These are phyloP conservation scores for Arizona elegans DNA, from an alignment of 2,113 vertebrate species.

Conservation along the genomic window DNA sequence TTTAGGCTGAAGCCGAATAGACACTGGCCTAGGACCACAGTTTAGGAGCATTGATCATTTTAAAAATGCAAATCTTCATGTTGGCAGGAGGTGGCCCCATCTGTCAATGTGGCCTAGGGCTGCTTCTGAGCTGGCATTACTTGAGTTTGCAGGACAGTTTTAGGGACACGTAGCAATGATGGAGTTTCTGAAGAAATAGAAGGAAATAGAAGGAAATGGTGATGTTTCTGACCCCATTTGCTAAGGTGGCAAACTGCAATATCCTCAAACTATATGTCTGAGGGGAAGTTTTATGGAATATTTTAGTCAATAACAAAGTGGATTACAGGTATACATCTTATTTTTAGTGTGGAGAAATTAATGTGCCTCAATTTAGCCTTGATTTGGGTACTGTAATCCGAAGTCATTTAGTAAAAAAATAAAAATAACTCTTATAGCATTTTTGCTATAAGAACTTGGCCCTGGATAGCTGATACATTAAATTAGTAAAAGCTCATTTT, in stretches of 20 bases:
- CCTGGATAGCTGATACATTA: not conserved
- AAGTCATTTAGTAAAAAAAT: not conserved
- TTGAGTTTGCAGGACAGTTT: not conserved
- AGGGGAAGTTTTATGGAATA: not conserved
- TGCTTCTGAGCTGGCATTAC: not conserved
- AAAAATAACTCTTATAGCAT: not conserved
- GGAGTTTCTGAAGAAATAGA: not conserved
- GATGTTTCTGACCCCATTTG: not conserved
- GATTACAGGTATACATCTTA: not conserved
- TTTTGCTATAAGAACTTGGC: not conserved
- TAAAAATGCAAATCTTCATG: not conserved
- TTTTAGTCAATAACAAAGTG: not conserved
- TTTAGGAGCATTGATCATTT: not conserved
- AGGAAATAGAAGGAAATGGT: not conserved
- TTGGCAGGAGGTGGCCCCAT: not conserved
- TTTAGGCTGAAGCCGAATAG: not conserved
- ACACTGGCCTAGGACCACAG: not conserved
- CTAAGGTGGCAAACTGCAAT: not conserved
- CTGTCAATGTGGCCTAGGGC: not conserved
- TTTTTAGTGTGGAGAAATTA: not conserved
- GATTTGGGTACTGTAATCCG: not conserved
- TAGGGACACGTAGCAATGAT: not conserved
- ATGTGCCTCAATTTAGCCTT: not conserved
- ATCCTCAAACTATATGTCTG: not conserved
- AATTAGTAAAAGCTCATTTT: not conserved